A percentile compares a stretch with the other conserved stretches of the same genome.
These are phyloP conservation scores for Panthera uncia DNA, from an alignment of 2,113 vertebrate genomes.

Conservation along the genomic window DNA sequence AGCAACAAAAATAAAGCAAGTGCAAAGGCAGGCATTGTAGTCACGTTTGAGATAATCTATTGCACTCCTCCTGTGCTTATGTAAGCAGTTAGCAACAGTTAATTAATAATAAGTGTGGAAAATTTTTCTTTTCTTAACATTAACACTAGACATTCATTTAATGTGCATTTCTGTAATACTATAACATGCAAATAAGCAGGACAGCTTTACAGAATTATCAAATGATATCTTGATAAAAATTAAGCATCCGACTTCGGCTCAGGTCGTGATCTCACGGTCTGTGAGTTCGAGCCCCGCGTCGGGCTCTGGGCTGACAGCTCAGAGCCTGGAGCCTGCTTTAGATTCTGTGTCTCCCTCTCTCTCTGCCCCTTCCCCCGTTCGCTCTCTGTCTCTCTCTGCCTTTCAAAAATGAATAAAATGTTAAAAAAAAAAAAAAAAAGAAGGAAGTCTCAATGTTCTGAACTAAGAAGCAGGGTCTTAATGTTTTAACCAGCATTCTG, in stretches of 20 bases:
- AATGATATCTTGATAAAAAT: conserved; percentile 5
- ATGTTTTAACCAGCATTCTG: neutral
- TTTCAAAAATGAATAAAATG: no score
- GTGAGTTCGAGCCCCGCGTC: no score
- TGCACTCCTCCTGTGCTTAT: neutral
- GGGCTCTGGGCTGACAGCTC: no score
- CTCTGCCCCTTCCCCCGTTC: no score
- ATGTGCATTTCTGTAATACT: neutral
- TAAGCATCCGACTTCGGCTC: neutral
- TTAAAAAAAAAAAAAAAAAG: neutral
- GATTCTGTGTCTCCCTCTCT: no score
- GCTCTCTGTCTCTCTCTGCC: no score
- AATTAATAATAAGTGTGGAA: neutral
- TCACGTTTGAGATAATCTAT: neutral
- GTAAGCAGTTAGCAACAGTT: neutral
- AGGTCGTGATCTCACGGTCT: no score
- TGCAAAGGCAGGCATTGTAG: accelerated
- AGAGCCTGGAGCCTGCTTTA: no score
- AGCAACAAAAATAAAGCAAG: neutral
- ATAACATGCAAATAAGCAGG: neutral
- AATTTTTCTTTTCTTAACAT: neutral
- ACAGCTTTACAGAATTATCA: conserved; percentile 15
- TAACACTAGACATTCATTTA: neutral
- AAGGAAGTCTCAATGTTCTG: neutral
- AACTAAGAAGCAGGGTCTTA: neutral